These are phyloP conservation scores for Heteromurus nitidus DNA, from an alignment of 2,888 invertebrate species.

Conservation along the genomic window DNA sequence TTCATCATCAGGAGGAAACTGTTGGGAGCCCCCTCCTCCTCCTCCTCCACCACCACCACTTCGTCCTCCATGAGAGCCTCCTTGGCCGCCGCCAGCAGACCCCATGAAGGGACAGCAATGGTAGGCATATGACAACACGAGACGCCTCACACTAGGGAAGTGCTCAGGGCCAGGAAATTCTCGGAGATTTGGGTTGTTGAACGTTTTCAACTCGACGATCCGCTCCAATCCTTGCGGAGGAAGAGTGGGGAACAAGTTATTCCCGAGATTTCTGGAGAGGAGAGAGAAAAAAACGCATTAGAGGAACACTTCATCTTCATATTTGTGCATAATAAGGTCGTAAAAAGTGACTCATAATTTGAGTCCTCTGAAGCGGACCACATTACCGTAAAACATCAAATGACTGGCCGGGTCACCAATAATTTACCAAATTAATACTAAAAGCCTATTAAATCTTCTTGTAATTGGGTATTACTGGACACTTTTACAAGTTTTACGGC, in stretches of 20 bases:
- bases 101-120: slow-evolving; percentile 91
- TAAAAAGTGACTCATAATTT: no score
- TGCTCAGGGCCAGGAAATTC: slow-evolving; percentile 91
- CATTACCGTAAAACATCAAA: no score
- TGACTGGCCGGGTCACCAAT: no score
- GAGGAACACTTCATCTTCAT: not conserved
- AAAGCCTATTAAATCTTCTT: no score
- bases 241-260: slow-evolving; percentile 89
- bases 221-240: slow-evolving; percentile 88
- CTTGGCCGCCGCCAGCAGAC: slow-evolving; percentile 75
- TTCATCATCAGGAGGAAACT: slow-evolving; percentile 19
- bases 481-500: no score
- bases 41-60: no score
- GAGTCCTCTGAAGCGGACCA: no score
- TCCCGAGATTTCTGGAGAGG: slow-evolving; percentile 87
- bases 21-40: slow-evolving; percentile 15
- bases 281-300: not conserved
- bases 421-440: no score
- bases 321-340: no score
- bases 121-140: slow-evolving; percentile 94
- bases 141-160: slow-evolving; percentile 89
- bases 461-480: no score
- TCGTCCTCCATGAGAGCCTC: no score
- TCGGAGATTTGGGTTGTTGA: slow-evolving; percentile 90
- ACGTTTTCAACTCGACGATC: slow-evolving; percentile 90